Base-by-base conservation (phyloP, 1,140 invertebrate species). In the Hycleus phaleratus region DNA sequence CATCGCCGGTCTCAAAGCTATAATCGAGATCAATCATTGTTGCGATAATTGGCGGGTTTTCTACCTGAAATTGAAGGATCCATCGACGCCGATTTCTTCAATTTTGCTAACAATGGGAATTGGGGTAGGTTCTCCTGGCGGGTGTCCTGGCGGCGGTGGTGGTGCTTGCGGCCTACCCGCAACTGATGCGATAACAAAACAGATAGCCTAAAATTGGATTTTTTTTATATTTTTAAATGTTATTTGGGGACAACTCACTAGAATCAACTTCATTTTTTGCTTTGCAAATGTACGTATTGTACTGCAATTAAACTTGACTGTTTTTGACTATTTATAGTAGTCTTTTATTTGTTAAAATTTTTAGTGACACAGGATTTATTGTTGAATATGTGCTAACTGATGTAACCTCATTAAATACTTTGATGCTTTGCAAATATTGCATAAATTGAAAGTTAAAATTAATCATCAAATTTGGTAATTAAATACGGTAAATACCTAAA, bases 1-100 rank as follows among this genome's bases (percentile, higher is more conserved):
- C 83, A 64, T 85, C 83, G 0, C 76, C 81, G 24, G 82, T 80
- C 70, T 84, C 82, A 62, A 80, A 85, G 63, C 81, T 83, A 63
- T 3, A 62, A 61, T 46, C 5, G 32, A 24, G 47, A 43, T 40
- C 3, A 42, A 9, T 45, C 6, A 39, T 9, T 32, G 32, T 32
- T 7, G 3, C 26, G 12, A 12, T 18, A 32, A 12, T 10, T 10
- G 25, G 26, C 1, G 9, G 10, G 1, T 49, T 38, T 46, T 12
- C 11, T 26, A 64, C 64, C 59, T 66, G 44, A 52, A 79, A 52
- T 74, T 68, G 68, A 75, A 79, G 38, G 63, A 53, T 2, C 77
- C 76, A 5, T 77, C 73, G 3, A 66, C 56, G 4, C 71, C 71
- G 2, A 75, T 64, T 59, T 76, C 74, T 51, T 71, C 58, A 24